Evolutionary conservation across 2,113 vertebrate species (phyloP), one percentile per base, ranked within the genome.

Genomic region (Aix galericulata): DNA sequence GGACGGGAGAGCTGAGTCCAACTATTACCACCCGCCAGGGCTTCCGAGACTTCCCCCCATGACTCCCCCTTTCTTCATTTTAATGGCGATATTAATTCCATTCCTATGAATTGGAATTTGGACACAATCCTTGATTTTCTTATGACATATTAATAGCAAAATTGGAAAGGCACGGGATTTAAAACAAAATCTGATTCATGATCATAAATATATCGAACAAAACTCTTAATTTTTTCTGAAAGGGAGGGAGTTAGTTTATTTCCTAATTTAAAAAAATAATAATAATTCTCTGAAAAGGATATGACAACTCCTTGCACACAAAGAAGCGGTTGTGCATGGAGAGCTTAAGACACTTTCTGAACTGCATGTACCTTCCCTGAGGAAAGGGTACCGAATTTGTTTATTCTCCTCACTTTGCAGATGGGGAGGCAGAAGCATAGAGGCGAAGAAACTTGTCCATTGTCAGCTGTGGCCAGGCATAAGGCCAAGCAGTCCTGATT

Each of bases 81-180:
- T 93, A 88, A 96, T 72, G 69, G 95, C 87, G 78, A 69, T 82
- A 55, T 71, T 95, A 89, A 96, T 95, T 97, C 92, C 91, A 79
- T 90, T 96, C 86, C 46, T 62, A 86, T 95, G 93, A 96, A 97
- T 71, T 89, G 90, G 79, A 95, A 95, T 94, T 91, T 97, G 94
- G 94, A 93, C 31, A 84, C 42, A 44, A 58, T 93, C 55, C 0
- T 2, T 77, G 55, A 52, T 94, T 95, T 95, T 88, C 64, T 91
- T 94, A 60, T 82, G 88, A 93, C 88, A 94, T 91, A 73, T 94
- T 94, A 94, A 94, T 93, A 94, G 82, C 76, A 94, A 90, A 92
- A 88, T 73, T 94, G 86, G 92, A 94, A 94, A 96, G 58, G 20
- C 53, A 63, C 1, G 11, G 76, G n/a, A 83, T 77, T 86, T 20